Base-by-base conservation (phyloP, 2,113 vertebrate genomes). In the Vidua chalybeata region DNA sequence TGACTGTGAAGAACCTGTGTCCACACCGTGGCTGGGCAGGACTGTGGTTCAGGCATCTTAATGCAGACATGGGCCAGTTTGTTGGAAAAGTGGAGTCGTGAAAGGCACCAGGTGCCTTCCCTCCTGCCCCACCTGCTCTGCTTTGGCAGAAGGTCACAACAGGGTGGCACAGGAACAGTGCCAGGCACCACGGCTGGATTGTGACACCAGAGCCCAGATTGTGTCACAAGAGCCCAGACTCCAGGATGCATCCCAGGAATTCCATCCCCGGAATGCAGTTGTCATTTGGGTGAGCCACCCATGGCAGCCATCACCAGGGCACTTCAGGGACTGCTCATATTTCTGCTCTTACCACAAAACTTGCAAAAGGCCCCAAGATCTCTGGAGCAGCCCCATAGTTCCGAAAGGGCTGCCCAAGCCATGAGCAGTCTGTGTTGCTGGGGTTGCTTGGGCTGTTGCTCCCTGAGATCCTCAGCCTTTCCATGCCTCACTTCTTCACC, bases 11-110 rank as follows among this genome's bases (percentile, higher is more conserved):
- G 71, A 88, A 15, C 27, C 26, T 43, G 48, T 18, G 27, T n/a
- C 52, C 20, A 1, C 15, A 39, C 16, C 0, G 0, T 51, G n/a
- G 11, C 41, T 55, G 39, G 48, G 43, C 66, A 7, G 3, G 28
- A 9, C 59, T 66, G 28, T 23, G 49, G 37, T 24, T 41, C 2
- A 1, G 69, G 16, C 39, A 54, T 30, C 51, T 39, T 3, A 14
- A n/a, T 17, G 43, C 80, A 86, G 62, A 49, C 39, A 33, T 1
- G 2, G 63, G 41, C 8, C 15, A 22, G 48, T 19, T 43, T 74
- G 20, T 15, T 81, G 52, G 64, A 62, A 87, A 89, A 6, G 33
- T 49, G 56, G 63, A 77, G 35, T 14, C 66, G 51, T 74, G 63
- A 80, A 59, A 68, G 41, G 55, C 39, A 74, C 11, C 59, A 51